Evolutionary conservation across 2,113 vertebrate species (phyloP).

Genomic region (Oryzias melastigma): DNA sequence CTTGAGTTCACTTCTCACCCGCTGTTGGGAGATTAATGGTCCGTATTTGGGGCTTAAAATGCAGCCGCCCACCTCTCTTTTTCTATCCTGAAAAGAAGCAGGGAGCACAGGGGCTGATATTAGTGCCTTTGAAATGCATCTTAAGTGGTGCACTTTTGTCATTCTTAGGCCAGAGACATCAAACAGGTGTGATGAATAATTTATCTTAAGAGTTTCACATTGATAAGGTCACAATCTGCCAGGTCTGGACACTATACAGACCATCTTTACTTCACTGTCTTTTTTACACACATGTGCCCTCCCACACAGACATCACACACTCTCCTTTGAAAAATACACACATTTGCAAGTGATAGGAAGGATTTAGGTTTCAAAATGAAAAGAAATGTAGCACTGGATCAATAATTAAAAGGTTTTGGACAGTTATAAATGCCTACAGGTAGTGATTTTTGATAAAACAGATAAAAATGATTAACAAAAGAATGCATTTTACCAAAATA

Average conservation of each 20-base stretch:
- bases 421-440: too few relatives aligned
- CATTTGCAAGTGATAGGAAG: slow-evolving; percentile 19
- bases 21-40: slow-evolving; percentile 27
- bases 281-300: slow-evolving; percentile 42
- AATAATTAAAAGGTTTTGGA: too few relatives aligned
- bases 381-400: neutral
- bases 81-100: slow-evolving; percentile 5
- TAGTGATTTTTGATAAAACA: too few relatives aligned
- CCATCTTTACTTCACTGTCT: slow-evolving; percentile 57
- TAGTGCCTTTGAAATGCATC: slow-evolving; percentile 46
- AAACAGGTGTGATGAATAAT: slow-evolving; percentile 77
- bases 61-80: neutral
- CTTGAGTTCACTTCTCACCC: neutral
- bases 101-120: slow-evolving; percentile 38
- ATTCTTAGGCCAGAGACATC: slow-evolving; percentile 72
- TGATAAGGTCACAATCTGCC: slow-evolving; percentile 79
- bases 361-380: neutral
- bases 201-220: slow-evolving; percentile 73
- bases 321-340: slow-evolving; percentile 34
- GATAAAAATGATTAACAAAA: too few relatives aligned
- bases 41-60: slow-evolving; percentile 28
- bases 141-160: slow-evolving; percentile 67
- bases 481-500: neutral
- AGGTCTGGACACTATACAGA: slow-evolving; percentile 64
- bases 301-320: slow-evolving; percentile 41